Conservation (phyloP, 2,797 vertebrate genomes). For the Austrolebias charrua region DNA sequence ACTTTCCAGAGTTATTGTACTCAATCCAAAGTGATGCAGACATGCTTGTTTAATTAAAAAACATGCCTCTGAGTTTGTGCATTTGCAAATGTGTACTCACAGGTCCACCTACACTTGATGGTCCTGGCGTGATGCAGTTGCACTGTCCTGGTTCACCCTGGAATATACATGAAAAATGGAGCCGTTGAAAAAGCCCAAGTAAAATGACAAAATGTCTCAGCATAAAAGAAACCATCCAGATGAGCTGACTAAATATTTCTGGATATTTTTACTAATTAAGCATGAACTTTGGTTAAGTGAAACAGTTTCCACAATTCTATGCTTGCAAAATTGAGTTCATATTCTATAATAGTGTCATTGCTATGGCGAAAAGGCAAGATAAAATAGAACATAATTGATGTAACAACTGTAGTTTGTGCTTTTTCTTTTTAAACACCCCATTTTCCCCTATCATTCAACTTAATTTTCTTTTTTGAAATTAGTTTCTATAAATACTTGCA, state of each 20-base stretch:
- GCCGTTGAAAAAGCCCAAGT: slow-evolving; percentile 22
- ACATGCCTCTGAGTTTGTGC: slow-evolving; percentile 2
- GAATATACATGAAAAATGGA: slow-evolving; percentile 46
- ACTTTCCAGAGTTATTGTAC: background rate
- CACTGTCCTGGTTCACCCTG: slow-evolving; percentile 91
- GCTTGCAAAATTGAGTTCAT: slow-evolving; percentile 21
- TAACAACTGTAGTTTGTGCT: background rate
- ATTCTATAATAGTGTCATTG: slow-evolving; percentile 28
- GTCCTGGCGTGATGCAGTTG: slow-evolving; percentile 73
- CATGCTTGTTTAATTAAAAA: slow-evolving; percentile 15
- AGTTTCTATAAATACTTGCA: background rate
- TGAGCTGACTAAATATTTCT: no score
- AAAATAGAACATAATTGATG: background rate
- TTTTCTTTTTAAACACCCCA: background rate
- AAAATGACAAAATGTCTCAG: no score
- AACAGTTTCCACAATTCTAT: slow-evolving; percentile 27
- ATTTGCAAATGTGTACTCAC: slow-evolving; percentile 78
- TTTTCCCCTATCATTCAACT: slow-evolving; percentile 4
- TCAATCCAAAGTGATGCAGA: slow-evolving; percentile 5
- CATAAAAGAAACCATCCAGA: no score
- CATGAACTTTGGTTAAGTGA: no score
- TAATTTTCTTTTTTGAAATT: slow-evolving; percentile 9
- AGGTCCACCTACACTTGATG: slow-evolving; percentile 81
- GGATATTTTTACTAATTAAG: no score
- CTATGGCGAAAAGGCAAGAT: background rate